Base-by-base conservation (phyloP, 2,113 vertebrate genomes). In the Callospermophilus lateralis region DNA sequence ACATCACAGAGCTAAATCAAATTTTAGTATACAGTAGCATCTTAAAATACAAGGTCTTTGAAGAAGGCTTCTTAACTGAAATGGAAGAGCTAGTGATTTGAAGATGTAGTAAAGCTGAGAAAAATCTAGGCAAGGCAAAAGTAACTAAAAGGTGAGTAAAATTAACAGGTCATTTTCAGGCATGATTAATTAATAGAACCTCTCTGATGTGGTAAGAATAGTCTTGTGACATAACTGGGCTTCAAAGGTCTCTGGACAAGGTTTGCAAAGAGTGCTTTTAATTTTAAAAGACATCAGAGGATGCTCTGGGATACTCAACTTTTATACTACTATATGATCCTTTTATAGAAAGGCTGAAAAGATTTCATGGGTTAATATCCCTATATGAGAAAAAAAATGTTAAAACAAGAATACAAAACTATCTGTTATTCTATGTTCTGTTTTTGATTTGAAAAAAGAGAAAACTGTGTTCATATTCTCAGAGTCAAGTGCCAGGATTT, bases 11-110 rank as follows among this genome's bases (percentile, higher is more conserved):
- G 30, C 37, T 84, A 90, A 91, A 61, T 51, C 45, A 84, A 74
- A 84, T 37, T 73, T 87, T 65, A 87, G 32, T 30, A 58, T 7
- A 72, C 6, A 80, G 37, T 13, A 84, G 28, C 58, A 68, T 13
- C 65, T 34, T 84, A 68, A 94, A 84, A 84, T 70, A 63, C 28
- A 95, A 53, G 45, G 51, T 81, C 68, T 28, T 77, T 55, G 78
- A 89, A 95, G 58, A 91, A 89, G 79, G 22, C 8, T n/a, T 73
- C n/a, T 68, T 87, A 73, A 68, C 24, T 77, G 67, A 85, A 76
- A 84, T 42, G 8, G n/a, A 93, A 95, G 55, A 70, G 32, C 24
- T 53, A 45, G 15, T 77, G 80, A 74, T 45, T 96, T 63, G 90
- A 91, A 93, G 67, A 79, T 67, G 15, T 17, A 42, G 77, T 45